Evolutionary conservation across 2,797 vertebrate species (phyloP).

Genomic region (Molossus molossus): DNA sequence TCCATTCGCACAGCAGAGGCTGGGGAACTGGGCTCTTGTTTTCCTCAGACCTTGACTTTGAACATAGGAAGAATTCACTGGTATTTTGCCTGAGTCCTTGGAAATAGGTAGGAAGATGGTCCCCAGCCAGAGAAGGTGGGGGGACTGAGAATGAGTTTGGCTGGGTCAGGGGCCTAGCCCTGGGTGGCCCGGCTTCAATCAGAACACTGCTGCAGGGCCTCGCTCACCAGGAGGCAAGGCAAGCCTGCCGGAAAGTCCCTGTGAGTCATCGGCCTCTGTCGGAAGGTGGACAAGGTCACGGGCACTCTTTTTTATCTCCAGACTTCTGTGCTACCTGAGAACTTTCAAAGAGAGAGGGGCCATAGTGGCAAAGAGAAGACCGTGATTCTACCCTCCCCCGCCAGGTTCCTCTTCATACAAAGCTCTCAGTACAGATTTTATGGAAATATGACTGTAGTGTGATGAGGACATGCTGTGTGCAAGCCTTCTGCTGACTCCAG

Average conservation of each 20-base stretch:
- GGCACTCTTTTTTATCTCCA: neutral
- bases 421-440: slow-evolving; percentile 69
- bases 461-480: slow-evolving; percentile 83
- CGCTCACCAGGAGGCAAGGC: neutral
- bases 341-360: neutral
- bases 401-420: neutral
- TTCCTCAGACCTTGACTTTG: neutral
- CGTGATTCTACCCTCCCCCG: fast-evolving
- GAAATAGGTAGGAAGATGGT: neutral
- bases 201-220: neutral
- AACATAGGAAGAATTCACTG: neutral
- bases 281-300: neutral
- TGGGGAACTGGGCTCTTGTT: neutral
- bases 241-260: fast-evolving
- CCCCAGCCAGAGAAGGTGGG: neutral
- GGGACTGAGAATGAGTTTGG: neutral
- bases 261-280: neutral
- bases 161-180: neutral
- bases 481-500: slow-evolving; percentile 87
- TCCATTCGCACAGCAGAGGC: fast-evolving
- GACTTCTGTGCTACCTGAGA: neutral
- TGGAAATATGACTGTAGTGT: slow-evolving; percentile 76
- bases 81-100: neutral
- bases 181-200: fast-evolving
- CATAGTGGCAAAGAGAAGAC: neutral